Percentiles rank a stretch among this genome's conserved stretches.
phyloP scores from a whole-genome alignment of 1,140 invertebrate species.

The Halyomorpha halys region DNA sequence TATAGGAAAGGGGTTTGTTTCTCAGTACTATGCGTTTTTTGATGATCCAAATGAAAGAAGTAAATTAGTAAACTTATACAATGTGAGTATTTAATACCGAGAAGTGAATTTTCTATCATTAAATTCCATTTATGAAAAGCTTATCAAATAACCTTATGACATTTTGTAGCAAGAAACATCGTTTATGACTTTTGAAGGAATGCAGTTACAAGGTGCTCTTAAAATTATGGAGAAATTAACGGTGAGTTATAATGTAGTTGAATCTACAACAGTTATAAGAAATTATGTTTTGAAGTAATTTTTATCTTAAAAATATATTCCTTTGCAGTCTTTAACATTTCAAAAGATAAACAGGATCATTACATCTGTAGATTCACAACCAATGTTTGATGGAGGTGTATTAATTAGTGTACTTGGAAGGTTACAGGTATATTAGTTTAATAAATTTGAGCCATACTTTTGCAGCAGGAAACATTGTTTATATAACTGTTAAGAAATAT shows the following conservation, averaged over 20 bases:
- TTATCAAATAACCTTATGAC: background rate
- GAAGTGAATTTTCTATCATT: background rate
- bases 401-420: slow-evolving; percentile 86
- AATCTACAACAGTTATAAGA: background rate
- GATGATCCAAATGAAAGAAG: slow-evolving; percentile 73
- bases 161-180: slow-evolving; percentile 69
- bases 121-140: background rate
- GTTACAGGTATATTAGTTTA: slow-evolving; percentile 62
- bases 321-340: slow-evolving; percentile 69
- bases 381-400: slow-evolving; percentile 89
- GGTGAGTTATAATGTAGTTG: slow-evolving; percentile 47
- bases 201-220: slow-evolving; percentile 76
- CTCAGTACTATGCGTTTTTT: slow-evolving; percentile 84
- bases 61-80: slow-evolving; percentile 80
- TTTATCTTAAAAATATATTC: slow-evolving; percentile 25
- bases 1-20: slow-evolving; percentile 85
- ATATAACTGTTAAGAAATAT: too few relatives aligned
- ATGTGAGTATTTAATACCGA: slow-evolving; percentile 54
- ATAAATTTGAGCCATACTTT: background rate
- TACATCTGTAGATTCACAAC: slow-evolving; percentile 88
- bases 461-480: too few relatives aligned
- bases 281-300: background rate
- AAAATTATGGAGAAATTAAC: slow-evolving; percentile 92
- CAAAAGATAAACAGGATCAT: slow-evolving; percentile 86
- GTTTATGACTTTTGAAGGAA: slow-evolving; percentile 91